A percentile compares a stretch with the other conserved stretches of the same genome.
Evolutionary conservation across 2,113 vertebrate species (phyloP).

Genomic region (Gymnocephalus cernua): DNA sequence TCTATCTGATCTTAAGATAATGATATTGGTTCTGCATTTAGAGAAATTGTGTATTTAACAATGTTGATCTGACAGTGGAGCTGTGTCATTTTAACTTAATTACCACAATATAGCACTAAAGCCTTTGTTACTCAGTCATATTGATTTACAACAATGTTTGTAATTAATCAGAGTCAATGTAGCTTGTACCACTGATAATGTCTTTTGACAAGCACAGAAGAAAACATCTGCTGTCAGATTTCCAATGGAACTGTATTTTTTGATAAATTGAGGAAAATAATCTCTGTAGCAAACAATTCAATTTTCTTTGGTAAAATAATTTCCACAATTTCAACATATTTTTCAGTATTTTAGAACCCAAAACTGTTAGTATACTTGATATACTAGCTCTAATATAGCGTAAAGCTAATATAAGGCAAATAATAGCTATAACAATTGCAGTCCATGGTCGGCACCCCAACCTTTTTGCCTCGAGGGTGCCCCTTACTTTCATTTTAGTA

Average conservation of each 20-base stretch:
- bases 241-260: neutral
- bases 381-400: too few species aligned
- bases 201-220: neutral
- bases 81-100: conserved; percentile 1
- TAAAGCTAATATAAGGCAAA: neutral
- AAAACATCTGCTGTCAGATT: neutral
- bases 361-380: neutral
- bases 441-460: neutral
- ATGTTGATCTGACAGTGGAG: neutral
- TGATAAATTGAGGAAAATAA: neutral
- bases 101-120: conserved; percentile 53
- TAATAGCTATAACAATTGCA: neutral
- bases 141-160: neutral
- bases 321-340: neutral
- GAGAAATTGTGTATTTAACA: neutral
- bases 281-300: neutral
- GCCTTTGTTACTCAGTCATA: neutral
- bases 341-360: neutral
- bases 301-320: neutral
- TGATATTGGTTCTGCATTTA: neutral
- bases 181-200: neutral
- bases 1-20: conserved; percentile 12
- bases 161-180: neutral
- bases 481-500: neutral
- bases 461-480: neutral